Base-by-base conservation (phyloP, 1,140 invertebrate species). In the Pseudomyrmex flavicornis region DNA sequence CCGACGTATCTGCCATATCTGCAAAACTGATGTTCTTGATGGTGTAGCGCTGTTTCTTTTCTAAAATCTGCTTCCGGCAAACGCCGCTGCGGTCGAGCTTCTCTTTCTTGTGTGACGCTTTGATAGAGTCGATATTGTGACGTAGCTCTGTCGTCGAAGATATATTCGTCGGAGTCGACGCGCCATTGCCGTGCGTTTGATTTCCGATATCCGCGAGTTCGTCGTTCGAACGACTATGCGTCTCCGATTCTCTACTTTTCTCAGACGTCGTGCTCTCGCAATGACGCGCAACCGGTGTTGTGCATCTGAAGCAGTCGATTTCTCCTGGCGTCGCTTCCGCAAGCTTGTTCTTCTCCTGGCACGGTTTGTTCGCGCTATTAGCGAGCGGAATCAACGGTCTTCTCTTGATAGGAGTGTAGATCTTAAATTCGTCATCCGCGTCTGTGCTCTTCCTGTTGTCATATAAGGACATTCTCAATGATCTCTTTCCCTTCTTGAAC, bases 91-190 rank as follows among this genome's bases (percentile, higher is more conserved):
- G 87, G 2, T 65, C 68, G 26, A 87, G 85, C 74, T 94, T 94
- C 59, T 93, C 90, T 73, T 94, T 94, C 48, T 88, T 93, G 68
- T 94, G 93, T 0, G 93, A 94, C 73, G 90, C 92, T 72, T 94
- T 94, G 20, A 94, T 93, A 0, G 93, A 93, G 74, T 91, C 90
- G 13, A 91, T 65, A 62, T 91, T 88, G 15, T 76, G 72, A 56
- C 91, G 89, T 26, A 93, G 63, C 66, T 91, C 90, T 7, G 63
- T 35, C 2, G 90, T 90, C 3, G 89, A 86, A 35, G 4, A 35
- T 75, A 73, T 86, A 83, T 91, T 88, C 65, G 86, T 84, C 2
- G 92, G 91, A 0, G 91, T 92, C 48, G 69, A 85, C 17, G 88
- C 88, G n/a, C 90, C 88, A 66, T 76, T 89, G 7, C 59, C 17